Percentiles rank a stretch among this genome's conserved stretches.
phyloP scores from a whole-genome alignment of 2,888 invertebrate genomes.

The Troides oblongomaculatus region DNA sequence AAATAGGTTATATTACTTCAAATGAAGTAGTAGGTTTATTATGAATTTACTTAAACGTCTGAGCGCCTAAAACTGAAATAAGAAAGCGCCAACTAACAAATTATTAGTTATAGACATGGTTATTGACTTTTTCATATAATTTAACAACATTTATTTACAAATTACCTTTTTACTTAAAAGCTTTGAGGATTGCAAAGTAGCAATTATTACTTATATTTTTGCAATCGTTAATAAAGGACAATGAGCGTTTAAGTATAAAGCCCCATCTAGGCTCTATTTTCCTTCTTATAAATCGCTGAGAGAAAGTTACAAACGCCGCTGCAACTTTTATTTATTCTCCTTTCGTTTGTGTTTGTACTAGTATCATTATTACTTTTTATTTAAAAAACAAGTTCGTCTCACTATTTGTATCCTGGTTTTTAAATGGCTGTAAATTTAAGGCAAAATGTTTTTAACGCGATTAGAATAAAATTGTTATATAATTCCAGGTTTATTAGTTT shows the following conservation, averaged over 20 bases:
- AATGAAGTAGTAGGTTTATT: too few species aligned
- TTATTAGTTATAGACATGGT: too few species aligned
- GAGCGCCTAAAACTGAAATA: too few species aligned
- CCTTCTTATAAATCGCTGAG: conserved; percentile 10
- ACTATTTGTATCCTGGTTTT: not conserved
- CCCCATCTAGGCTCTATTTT: conserved; percentile 2
- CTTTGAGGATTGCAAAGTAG: not conserved
- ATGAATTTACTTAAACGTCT: too few species aligned
- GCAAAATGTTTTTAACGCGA: too few species aligned
- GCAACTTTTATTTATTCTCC: conserved; percentile 8
- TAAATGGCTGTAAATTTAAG: too few species aligned
- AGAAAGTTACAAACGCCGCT: conserved; percentile 10
- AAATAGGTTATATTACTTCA: too few species aligned
- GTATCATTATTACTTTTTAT: not conserved
- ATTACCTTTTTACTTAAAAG: not conserved
- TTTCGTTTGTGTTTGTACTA: not conserved
- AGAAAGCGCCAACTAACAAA: too few species aligned
- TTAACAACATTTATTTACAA: not conserved
- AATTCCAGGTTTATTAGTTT: too few species aligned
- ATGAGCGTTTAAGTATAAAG: conserved; percentile 18
- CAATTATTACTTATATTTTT: conserved; percentile 1
- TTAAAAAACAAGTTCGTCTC: not conserved
- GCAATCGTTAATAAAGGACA: conserved; percentile 20
- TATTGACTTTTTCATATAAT: too few species aligned
- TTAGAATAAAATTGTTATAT: too few species aligned